A percentile compares a stretch with the other conserved stretches of the same genome.
phyloP scores from a whole-genome alignment of 1,140 invertebrate species.

The Drosophila albomicans region DNA sequence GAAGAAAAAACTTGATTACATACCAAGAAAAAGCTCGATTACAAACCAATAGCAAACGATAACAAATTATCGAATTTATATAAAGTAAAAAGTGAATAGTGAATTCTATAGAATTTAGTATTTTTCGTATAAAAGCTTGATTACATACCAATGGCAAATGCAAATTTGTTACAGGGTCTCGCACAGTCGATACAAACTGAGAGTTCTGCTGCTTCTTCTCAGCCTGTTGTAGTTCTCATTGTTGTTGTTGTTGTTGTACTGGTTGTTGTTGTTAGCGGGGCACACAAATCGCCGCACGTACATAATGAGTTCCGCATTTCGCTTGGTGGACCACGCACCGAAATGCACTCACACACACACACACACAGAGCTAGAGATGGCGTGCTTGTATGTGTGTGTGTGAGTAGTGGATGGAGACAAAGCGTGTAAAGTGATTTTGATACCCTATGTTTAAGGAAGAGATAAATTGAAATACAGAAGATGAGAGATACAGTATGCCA shows the following conservation, averaged over 20 bases:
- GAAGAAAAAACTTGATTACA: too few relatives aligned
- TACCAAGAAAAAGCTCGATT: too few relatives aligned
- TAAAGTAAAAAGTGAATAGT: too few relatives aligned
- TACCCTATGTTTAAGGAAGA: constrained; percentile 23
- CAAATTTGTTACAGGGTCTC: neutral
- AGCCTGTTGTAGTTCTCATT: neutral
- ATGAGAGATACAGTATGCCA: neutral
- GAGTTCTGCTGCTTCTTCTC: neutral
- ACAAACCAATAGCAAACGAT: too few relatives aligned
- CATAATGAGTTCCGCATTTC: constrained; percentile 50
- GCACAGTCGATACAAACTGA: neutral
- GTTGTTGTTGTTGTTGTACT: constrained; percentile 29
- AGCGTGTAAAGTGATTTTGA: constrained; percentile 65
- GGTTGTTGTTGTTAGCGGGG: constrained; percentile 19
- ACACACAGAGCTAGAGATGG: constrained; percentile 22
- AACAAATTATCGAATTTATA: too few relatives aligned
- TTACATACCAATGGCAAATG: too few relatives aligned
- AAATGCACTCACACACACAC: constrained; percentile 20
- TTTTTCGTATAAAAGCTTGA: too few relatives aligned
- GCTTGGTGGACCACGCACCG: constrained; percentile 22
- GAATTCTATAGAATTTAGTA: too few relatives aligned
- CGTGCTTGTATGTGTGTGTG: constrained; percentile 6
- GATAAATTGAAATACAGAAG: neutral
- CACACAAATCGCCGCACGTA: constrained; percentile 72
- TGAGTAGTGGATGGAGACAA: constrained; percentile 34